Conservation (phyloP, 2,888 invertebrate species). For the Platypus cylindrus region DNA sequence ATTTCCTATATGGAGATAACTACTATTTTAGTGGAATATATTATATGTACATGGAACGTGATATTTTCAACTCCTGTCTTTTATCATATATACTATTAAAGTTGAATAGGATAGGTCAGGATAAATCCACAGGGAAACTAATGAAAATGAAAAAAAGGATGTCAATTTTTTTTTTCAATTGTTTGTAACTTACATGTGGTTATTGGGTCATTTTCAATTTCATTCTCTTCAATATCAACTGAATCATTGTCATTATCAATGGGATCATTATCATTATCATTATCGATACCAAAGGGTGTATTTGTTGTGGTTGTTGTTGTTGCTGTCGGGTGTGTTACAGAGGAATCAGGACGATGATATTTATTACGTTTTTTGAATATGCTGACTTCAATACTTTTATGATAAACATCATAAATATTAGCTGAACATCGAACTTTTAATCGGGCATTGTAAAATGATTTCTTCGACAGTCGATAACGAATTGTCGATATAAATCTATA, state of each 20-base stretch:
- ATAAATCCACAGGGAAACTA: no score
- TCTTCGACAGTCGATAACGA: constrained; percentile 8
- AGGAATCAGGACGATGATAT: constrained; percentile 3
- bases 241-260: constrained; percentile 1
- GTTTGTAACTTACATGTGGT: constrained; percentile 8
- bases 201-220: constrained; percentile 4
- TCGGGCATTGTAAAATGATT: constrained; percentile 2
- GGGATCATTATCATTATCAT: no score
- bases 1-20: no score
- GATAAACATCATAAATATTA: constrained; percentile 49
- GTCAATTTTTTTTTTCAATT: no score
- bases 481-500: constrained; percentile 9
- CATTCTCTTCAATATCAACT: constrained; percentile 4
- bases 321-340: constrained; percentile 4
- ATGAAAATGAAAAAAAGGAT: no score
- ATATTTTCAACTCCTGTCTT: no score
- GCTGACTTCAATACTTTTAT: constrained; percentile 51
- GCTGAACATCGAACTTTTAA: constrained; percentile 49
- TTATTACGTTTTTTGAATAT: constrained; percentile 16
- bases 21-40: no score
- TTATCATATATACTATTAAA: no score
- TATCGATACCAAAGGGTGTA: no score
- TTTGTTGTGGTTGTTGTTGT: no score
- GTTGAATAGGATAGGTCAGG: no score
- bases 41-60: no score